Percentiles rank a stretch among this genome's conserved stretches.
phyloP scores from a whole-genome alignment of 2,888 invertebrate species.

The Panzeria rudis region DNA sequence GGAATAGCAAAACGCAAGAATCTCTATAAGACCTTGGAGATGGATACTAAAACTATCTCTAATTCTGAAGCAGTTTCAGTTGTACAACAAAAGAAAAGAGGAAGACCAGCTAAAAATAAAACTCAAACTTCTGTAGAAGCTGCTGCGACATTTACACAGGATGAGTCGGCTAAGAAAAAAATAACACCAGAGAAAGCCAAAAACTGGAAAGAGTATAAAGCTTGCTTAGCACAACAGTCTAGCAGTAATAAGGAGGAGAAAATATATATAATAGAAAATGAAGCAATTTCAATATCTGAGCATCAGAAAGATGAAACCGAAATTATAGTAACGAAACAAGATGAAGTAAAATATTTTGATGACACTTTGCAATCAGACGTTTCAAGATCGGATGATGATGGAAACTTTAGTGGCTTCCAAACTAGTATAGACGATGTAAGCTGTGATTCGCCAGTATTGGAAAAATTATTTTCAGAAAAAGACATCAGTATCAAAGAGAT shows the following conservation, averaged over 20 bases:
- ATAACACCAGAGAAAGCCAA: constrained; percentile 71
- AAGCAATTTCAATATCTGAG: background rate
- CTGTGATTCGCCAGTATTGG: constrained; percentile 40
- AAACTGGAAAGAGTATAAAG: constrained; percentile 75
- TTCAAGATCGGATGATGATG: constrained; percentile 50
- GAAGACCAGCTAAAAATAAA: constrained; percentile 45
- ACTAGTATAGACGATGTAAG: constrained; percentile 44
- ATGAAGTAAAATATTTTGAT: background rate
- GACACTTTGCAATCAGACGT: constrained; percentile 28
- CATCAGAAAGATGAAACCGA: background rate
- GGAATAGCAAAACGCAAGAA: constrained; percentile 45
- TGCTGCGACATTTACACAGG: background rate
- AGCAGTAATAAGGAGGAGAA: background rate
- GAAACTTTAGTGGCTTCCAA: constrained; percentile 41
- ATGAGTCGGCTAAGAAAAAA: constrained; percentile 4
- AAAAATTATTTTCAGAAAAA: background rate
- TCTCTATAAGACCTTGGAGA: constrained; percentile 6
- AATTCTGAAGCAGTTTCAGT: background rate
- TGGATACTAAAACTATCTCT: background rate
- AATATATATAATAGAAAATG: background rate
- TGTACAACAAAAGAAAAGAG: constrained; percentile 48
- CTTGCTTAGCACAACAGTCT: constrained; percentile 65
- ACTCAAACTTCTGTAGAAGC: constrained; percentile 9
- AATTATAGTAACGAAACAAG: background rate
- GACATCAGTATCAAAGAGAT: background rate